Conservation (phyloP, 1,140 invertebrate genomes). For the Vanessa atalanta region DNA sequence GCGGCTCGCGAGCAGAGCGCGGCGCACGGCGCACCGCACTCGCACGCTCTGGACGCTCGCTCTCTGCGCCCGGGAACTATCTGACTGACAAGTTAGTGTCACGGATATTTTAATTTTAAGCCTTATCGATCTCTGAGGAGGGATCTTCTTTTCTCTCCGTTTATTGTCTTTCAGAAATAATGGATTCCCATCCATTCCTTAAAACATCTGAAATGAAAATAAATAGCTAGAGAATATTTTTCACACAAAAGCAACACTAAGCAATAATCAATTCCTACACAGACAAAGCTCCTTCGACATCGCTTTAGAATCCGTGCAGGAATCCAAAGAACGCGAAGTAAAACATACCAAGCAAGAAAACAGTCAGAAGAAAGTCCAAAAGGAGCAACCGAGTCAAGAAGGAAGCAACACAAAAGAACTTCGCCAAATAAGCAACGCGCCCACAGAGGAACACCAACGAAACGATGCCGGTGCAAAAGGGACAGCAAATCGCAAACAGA, state of each 20-base stretch:
- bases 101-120: not conserved
- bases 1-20: slow-evolving; percentile 11
- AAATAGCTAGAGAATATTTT: not conserved
- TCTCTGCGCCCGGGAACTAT: slow-evolving; percentile 75
- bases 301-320: slow-evolving; percentile 63
- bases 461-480: not conserved
- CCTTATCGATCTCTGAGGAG: too few species aligned
- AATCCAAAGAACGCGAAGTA: slow-evolving; percentile 51
- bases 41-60: slow-evolving; percentile 65
- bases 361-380: slow-evolving; percentile 12
- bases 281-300: slow-evolving; percentile 72
- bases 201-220: too few species aligned
- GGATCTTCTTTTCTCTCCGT: too few species aligned
- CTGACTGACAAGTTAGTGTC: slow-evolving; percentile 64
- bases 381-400: slow-evolving; percentile 5
- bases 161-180: too few species aligned
- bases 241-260: not conserved
- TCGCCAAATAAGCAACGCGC: not conserved
- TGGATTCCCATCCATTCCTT: too few species aligned
- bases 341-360: slow-evolving; percentile 26
- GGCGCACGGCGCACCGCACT: slow-evolving; percentile 45
- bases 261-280: slow-evolving; percentile 22
- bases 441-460: not conserved
- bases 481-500: slow-evolving; percentile 21
- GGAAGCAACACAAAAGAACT: not conserved